These are phyloP conservation scores for Phaonia tiefii DNA, from an alignment of 2,888 invertebrate genomes.

Conservation along the genomic window DNA sequence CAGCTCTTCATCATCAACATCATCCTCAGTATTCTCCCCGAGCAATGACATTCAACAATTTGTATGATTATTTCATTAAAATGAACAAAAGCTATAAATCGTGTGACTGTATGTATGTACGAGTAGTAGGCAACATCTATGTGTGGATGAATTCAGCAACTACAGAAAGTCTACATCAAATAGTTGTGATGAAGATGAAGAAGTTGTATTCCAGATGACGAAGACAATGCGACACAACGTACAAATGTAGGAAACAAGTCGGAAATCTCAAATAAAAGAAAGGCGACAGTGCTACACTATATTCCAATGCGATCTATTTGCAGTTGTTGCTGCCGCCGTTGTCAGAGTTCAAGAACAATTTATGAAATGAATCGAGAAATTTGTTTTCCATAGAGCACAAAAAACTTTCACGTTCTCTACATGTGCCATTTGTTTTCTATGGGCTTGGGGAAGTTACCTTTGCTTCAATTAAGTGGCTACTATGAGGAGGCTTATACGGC, in stretches of 20 bases:
- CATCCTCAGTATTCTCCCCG: slow-evolving; percentile 1
- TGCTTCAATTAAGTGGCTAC: neutral
- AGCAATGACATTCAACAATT: slow-evolving; percentile 57
- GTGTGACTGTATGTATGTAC: too few relatives aligned
- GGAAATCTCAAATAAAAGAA: slow-evolving; percentile 42
- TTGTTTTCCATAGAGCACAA: slow-evolving; percentile 3
- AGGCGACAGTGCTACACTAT: slow-evolving; percentile 24
- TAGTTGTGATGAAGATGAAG: slow-evolving; percentile 13
- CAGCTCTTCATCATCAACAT: neutral
- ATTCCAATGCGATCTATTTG: slow-evolving; percentile 24
- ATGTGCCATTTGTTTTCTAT: neutral
- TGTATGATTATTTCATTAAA: slow-evolving; percentile 58
- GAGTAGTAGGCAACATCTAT: neutral
- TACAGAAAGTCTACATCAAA: neutral
- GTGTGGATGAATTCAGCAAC: too few relatives aligned
- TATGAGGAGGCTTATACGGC: too few relatives aligned
- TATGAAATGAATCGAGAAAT: slow-evolving; percentile 33
- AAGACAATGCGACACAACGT: slow-evolving; percentile 15
- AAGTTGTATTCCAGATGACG: neutral
- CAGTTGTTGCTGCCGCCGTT: neutral
- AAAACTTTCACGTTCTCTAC: neutral
- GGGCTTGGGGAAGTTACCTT: slow-evolving; percentile 1
- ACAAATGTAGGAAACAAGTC: slow-evolving; percentile 10
- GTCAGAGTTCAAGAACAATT: slow-evolving; percentile 23
- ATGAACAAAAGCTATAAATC: slow-evolving; percentile 15